phyloP scores from a whole-genome alignment of 2,888 invertebrate species.

The Drosophila antonietae region DNA sequence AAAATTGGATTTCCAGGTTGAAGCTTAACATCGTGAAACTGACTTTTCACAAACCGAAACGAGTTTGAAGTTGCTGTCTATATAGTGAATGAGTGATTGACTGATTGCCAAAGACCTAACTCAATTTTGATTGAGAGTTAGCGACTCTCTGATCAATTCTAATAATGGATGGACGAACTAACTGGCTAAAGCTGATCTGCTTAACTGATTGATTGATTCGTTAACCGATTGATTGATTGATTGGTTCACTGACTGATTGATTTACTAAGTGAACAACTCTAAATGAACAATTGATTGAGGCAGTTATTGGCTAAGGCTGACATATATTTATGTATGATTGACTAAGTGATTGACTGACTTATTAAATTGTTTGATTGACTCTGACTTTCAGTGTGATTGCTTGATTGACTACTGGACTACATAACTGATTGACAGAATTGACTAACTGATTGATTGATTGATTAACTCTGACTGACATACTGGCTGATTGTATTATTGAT shows the following conservation, averaged over 20 bases:
- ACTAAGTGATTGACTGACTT: not conserved
- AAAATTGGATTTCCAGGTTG: not conserved
- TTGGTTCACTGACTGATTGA: not conserved
- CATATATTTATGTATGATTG: not conserved
- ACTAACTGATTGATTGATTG: not conserved
- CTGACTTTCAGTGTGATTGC: no score
- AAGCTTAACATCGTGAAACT: not conserved
- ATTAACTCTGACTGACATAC: not conserved
- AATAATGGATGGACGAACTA: no score
- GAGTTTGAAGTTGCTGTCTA: not conserved
- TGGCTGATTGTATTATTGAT: not conserved
- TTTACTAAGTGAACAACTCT: no score
- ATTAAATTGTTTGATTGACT: not conserved
- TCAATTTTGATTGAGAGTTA: no score
- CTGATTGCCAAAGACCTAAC: no score
- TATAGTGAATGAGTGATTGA: not conserved
- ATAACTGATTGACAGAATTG: not conserved
- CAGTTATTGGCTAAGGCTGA: no score
- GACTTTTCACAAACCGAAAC: not conserved
- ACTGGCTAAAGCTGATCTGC: not conserved
- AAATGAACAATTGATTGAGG: no score
- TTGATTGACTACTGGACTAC: not conserved
- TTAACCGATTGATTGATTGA: not conserved
- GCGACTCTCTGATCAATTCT: not conserved
- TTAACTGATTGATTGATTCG: not conserved